Percentiles rank a stretch among this genome's conserved stretches.
These are phyloP conservation scores for Melitaea athalia DNA, from an alignment of 2,888 invertebrate species.

Conservation along the genomic window DNA sequence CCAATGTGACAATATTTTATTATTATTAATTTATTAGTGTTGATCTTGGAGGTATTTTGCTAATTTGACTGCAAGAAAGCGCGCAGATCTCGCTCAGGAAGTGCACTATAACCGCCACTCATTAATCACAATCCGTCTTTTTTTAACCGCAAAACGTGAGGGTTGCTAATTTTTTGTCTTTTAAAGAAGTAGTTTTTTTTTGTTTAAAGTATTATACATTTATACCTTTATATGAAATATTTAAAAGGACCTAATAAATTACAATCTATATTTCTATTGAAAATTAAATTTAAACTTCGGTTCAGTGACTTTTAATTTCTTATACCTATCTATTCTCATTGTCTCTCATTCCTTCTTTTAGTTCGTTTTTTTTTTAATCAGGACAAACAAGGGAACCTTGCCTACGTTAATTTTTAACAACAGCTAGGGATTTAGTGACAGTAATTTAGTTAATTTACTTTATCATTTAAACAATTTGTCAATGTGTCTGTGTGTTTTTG, in stretches of 20 bases:
- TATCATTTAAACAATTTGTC: not conserved
- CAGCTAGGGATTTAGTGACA: too few relatives aligned
- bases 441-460: not conserved
- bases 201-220: not conserved
- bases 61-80: constrained; percentile 49
- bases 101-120: constrained; percentile 61
- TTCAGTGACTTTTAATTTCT: not conserved
- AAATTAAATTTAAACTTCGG: not conserved
- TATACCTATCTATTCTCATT: not conserved
- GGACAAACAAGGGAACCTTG: not conserved
- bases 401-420: not conserved
- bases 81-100: constrained; percentile 56
- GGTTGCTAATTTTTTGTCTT: constrained; percentile 20
- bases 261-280: not conserved
- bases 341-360: not conserved
- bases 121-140: constrained; percentile 62
- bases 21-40: constrained; percentile 40
- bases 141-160: constrained; percentile 46
- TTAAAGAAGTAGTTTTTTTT: not conserved
- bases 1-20: constrained; percentile 29
- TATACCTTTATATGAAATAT: not conserved
- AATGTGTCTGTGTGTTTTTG: too few relatives aligned
- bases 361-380: constrained; percentile 1
- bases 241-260: not conserved
- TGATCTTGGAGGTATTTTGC: constrained; percentile 44